These are phyloP conservation scores for Rhamnusium bicolor DNA, from an alignment of 2,888 invertebrate species.

Conservation along the genomic window DNA sequence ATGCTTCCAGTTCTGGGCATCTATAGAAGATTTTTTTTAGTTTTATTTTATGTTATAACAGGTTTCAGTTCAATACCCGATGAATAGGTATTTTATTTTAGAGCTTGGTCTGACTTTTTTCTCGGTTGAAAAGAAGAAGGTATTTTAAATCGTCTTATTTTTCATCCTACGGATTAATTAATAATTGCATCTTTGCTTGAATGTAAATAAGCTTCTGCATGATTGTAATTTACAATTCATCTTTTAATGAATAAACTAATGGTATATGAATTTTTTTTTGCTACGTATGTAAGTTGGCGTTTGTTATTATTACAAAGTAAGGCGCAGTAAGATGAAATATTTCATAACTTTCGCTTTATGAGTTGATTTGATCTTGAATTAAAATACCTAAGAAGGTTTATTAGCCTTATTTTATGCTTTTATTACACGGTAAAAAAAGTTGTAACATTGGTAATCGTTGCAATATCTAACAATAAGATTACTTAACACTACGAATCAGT, in stretches of 20 bases:
- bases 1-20: not conserved
- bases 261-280: not conserved
- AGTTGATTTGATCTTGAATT: slow-evolving; percentile 29
- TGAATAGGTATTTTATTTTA: not conserved
- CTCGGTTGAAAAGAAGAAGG: not conserved
- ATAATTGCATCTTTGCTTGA: not conserved
- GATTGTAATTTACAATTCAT: not conserved
- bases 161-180: not conserved
- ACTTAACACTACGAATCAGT: not conserved
- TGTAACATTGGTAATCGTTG: slow-evolving; percentile 11
- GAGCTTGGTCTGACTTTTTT: not conserved
- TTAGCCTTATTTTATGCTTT: slow-evolving; percentile 16
- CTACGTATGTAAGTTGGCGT: slow-evolving; percentile 1
- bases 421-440: not conserved
- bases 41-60: slow-evolving; percentile 4
- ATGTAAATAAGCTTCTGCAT: not conserved
- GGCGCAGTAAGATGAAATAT: slow-evolving; percentile 17
- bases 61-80: slow-evolving; percentile 15
- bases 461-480: not conserved
- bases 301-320: slow-evolving; percentile 20
- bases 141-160: not conserved
- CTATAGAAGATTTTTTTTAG: not conserved
- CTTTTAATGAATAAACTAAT: not conserved
- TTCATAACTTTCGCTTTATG: slow-evolving; percentile 28
- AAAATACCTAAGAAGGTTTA: slow-evolving; percentile 2